These are phyloP conservation scores for Sarcophilus harrisii DNA, from an alignment of 2,797 vertebrate species.

Conservation along the genomic window DNA sequence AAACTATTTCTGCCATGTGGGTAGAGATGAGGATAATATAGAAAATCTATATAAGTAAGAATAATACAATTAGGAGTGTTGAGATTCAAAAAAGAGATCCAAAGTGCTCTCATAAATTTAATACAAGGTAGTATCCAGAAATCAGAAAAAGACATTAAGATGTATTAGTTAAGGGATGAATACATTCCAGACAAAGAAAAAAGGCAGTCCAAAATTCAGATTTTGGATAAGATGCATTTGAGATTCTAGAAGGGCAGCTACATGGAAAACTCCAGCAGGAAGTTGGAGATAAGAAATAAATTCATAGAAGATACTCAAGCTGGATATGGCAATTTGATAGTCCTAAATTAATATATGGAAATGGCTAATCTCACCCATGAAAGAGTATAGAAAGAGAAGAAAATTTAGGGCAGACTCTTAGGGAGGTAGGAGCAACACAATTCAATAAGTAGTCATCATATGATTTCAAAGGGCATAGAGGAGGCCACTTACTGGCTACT, in stretches of 20 bases:
- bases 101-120: background rate
- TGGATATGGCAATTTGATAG: background rate
- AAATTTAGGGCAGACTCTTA: background rate
- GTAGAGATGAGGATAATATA: background rate
- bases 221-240: background rate
- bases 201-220: background rate
- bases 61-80: background rate
- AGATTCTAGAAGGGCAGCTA: background rate
- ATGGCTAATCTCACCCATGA: background rate
- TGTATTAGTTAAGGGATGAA: background rate
- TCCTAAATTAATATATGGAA: background rate
- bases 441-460: background rate
- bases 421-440: background rate
- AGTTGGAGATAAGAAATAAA: background rate
- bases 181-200: background rate
- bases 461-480: background rate
- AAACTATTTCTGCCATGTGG: background rate
- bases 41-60: background rate
- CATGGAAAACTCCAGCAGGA: background rate
- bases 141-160: background rate
- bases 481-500: background rate
- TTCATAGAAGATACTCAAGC: background rate
- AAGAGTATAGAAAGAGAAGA: background rate
- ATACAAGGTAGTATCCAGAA: background rate
- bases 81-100: background rate